Conservation (phyloP, 2,888 invertebrate genomes). For the Blastobasis lacticolella region DNA sequence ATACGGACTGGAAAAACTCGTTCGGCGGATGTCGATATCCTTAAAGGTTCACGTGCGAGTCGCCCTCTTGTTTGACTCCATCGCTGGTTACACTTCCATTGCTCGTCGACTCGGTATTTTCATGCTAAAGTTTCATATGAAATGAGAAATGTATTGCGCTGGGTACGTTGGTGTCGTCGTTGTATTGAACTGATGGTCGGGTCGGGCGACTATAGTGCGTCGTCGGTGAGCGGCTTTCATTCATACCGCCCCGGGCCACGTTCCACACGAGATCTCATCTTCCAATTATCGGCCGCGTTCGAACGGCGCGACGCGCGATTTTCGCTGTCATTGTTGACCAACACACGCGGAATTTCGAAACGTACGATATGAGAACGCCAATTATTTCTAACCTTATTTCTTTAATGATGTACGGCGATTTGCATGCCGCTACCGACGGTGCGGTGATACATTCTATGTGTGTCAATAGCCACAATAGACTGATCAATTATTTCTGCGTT, state of each 20-base stretch:
- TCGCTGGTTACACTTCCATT: slow-evolving; percentile 7
- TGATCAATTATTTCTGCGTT: not conserved
- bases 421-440: too few species aligned
- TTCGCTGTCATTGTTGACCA: slow-evolving; percentile 54
- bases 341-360: slow-evolving; percentile 29
- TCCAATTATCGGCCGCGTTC: slow-evolving; percentile 63
- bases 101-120: slow-evolving; percentile 13
- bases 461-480: not conserved
- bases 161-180: too few species aligned
- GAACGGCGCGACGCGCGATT: slow-evolving; percentile 46
- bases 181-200: slow-evolving; percentile 14
- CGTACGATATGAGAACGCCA: slow-evolving; percentile 8
- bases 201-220: slow-evolving; percentile 44
- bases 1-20: slow-evolving; percentile 74
- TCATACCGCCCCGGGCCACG: slow-evolving; percentile 69
- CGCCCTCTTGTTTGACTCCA: too few species aligned
- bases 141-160: too few species aligned
- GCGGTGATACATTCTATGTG: too few species aligned
- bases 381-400: not conserved
- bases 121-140: too few species aligned
- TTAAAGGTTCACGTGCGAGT: slow-evolving; percentile 50
- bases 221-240: slow-evolving; percentile 69
- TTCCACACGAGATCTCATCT: slow-evolving; percentile 69
- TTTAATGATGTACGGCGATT: too few species aligned
- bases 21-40: slow-evolving; percentile 72